These are phyloP conservation scores for Toxonevra muliebris DNA, from an alignment of 2,888 invertebrate species.

Conservation along the genomic window DNA sequence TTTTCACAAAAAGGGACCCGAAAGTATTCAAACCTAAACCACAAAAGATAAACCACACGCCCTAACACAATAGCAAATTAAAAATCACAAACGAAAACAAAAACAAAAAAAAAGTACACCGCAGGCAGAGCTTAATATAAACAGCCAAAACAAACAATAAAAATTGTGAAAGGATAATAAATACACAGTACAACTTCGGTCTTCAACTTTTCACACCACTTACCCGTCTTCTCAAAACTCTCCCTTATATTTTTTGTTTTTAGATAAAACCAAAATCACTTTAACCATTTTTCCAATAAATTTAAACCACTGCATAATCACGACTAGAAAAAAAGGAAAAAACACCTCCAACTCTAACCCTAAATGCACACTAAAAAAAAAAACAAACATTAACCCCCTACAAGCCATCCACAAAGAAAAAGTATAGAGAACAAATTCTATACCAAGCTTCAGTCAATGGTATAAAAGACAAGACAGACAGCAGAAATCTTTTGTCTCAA, in stretches of 20 bases:
- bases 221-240: no score
- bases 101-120: constrained; percentile 22
- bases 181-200: neutral
- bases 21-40: constrained; percentile 1
- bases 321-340: no score
- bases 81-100: constrained; percentile 18
- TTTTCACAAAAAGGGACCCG: no score
- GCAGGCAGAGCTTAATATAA: constrained; percentile 8
- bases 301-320: constrained; percentile 50
- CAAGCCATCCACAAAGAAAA: no score
- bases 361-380: no score
- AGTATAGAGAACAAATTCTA: no score
- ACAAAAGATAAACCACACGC: neutral
- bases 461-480: neutral
- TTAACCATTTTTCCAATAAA: constrained; percentile 58
- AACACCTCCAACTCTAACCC: neutral
- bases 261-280: constrained; percentile 47
- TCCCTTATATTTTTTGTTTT: no score
- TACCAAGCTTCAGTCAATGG: no score
- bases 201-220: no score
- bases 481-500: neutral
- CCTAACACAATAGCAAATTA: constrained; percentile 18
- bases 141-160: constrained; percentile 27
- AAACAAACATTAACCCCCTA: no score
- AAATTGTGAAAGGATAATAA: constrained; percentile 14